These are phyloP conservation scores for Pelagia noctiluca DNA, from an alignment of 30 jellyfish, hydroid and myxozoan species.

Conservation along the genomic window DNA sequence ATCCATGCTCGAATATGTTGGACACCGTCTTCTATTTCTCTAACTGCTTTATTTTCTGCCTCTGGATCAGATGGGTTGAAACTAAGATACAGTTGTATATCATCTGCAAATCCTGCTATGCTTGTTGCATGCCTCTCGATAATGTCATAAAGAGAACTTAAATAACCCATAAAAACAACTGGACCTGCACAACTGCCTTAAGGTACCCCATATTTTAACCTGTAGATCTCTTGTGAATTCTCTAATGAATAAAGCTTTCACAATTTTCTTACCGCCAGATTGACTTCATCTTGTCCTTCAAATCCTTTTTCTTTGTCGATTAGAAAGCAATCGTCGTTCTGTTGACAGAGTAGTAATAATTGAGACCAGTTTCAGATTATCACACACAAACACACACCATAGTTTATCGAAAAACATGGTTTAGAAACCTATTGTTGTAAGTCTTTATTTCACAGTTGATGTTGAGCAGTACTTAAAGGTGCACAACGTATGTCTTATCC, in stretches of 20 bases:
- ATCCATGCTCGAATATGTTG: background rate
- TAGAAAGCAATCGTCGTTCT: background rate
- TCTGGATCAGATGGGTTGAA: background rate
- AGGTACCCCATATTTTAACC: background rate
- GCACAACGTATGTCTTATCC: no score
- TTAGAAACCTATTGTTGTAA: no score
- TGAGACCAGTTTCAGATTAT: no score
- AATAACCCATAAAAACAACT: background rate
- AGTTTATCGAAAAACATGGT: no score
- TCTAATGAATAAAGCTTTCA: background rate
- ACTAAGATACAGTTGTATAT: background rate
- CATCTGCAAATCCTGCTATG: background rate
- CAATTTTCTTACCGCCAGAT: constrained; percentile 46
- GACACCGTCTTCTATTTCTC: background rate
- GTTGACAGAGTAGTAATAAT: background rate
- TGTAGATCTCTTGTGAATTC: background rate
- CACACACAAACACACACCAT: no score
- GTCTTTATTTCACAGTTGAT: no score
- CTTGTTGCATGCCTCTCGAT: background rate
- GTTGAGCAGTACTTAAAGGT: no score
- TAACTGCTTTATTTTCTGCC: background rate
- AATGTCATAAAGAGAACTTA: background rate
- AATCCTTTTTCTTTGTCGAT: constrained; percentile 46
- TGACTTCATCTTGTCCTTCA: constrained; percentile 35
- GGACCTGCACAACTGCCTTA: background rate